Evolutionary conservation across 2,113 vertebrate species (phyloP), one percentile per base, ranked within the genome.

Genomic region (Hyaena hyaena): DNA sequence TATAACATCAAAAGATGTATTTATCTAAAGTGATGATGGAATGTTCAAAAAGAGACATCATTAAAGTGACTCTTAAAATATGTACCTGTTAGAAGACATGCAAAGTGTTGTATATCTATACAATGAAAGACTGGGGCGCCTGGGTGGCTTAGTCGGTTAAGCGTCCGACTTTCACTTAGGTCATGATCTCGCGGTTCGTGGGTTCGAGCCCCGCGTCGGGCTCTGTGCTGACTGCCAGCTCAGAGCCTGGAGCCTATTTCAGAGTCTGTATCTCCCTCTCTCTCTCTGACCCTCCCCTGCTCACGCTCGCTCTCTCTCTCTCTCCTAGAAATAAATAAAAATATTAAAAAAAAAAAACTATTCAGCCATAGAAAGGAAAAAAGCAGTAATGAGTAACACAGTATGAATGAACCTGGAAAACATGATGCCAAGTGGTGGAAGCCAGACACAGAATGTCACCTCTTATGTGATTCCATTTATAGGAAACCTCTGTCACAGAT

Each of bases 31-130:
- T 61, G 21, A 58, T 90, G 53, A 39, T 43, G 4, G 35, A 93
- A 77, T 83, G 8, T 93, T 66, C 45, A 55, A 24, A 95, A 91
- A 28, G 28, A 85, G n/a, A 88, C 26, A 86, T 77, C 33, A 68
- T 31, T 73, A 17, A 89, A 96, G 90, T 77, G 4, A 85, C 74
- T 92, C 58, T 91, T 71, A 81, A 92, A 80, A 58, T 35, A 48
- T n/a, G 10, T 19, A 69, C 7, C 2, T 87, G 93, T 81, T 43
- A 39, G 71, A 97, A 74, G 50, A 61, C 45, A 10, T 76, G 35
- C 17, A 65, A 95, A 92, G 5, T 87, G 14, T 74, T 50, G 6
- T 83, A 58, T 35, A 24, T 83, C 31, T 23, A 63, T 16, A 83
- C 35, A 80, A 58, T 33, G 4, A 50, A 83, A 53, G 77, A 39